Percentiles rank a stretch among this genome's conserved stretches.
Conservation (phyloP, 2,113 vertebrate genomes). For the Hiodon tergisus region DNA sequence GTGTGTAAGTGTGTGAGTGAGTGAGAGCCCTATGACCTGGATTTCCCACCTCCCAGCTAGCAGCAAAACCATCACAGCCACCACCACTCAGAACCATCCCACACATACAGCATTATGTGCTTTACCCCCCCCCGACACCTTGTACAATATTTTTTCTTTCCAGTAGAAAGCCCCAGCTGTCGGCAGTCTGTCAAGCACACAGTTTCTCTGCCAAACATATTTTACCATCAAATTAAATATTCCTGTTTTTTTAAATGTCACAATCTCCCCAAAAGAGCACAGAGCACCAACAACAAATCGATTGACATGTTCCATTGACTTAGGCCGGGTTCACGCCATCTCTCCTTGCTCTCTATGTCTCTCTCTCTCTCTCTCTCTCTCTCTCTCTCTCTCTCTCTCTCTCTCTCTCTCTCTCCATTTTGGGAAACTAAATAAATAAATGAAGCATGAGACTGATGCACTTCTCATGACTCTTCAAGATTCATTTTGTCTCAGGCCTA, state of each 20-base stretch:
- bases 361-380: neutral
- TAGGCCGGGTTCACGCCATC: neutral
- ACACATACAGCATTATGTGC: no score
- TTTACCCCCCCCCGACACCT: neutral
- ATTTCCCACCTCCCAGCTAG: no score
- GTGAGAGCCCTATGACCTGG: neutral
- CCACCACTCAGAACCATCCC: neutral
- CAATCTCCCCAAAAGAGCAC: neutral
- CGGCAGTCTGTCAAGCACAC: neutral
- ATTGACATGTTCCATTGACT: constrained; percentile 14
- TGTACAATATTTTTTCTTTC: neutral
- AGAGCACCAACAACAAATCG: constrained; percentile 5
- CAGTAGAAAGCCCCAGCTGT: no score
- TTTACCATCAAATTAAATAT: neutral
- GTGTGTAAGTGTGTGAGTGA: constrained; percentile 12
- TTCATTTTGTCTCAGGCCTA: no score
- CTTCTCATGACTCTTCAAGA: no score
- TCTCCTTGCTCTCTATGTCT: neutral
- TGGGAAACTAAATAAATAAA: no score
- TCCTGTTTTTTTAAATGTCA: constrained; percentile 9
- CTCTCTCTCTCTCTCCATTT: neutral
- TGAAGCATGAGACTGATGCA: no score
- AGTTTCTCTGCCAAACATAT: neutral
- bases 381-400: neutral
- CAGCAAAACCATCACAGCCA: no score